These are phyloP conservation scores for Mimachlamys varia DNA, from an alignment of 2,888 invertebrate genomes.

Conservation along the genomic window DNA sequence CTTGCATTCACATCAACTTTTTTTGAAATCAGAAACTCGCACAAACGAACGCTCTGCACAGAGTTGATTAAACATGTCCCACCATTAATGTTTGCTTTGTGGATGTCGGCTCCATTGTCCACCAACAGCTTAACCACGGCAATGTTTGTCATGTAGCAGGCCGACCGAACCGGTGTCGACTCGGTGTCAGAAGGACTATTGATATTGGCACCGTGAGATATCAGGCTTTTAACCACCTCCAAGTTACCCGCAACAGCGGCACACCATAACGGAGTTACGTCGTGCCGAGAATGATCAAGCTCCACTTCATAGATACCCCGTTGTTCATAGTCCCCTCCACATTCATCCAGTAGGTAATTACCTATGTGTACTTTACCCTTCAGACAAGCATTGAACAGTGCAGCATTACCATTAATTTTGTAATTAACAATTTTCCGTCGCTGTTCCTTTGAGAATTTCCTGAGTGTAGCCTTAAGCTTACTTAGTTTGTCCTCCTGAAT, in stretches of 20 bases:
- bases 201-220: conserved; percentile 91
- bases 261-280: conserved; percentile 95
- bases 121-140: conserved; percentile 76
- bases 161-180: conserved; percentile 92
- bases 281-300: conserved; percentile 91
- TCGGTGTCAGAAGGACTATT: conserved; percentile 94
- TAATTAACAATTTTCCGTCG: conserved; percentile 59
- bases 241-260: conserved; percentile 94
- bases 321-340: conserved; percentile 93
- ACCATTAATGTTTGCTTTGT: conserved; percentile 93
- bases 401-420: conserved; percentile 69
- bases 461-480: conserved; percentile 61
- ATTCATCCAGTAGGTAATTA: conserved; percentile 91
- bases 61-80: conserved; percentile 97
- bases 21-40: conserved; percentile 89
- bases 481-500: conserved; percentile 66
- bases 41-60: conserved; percentile 92
- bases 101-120: conserved; percentile 83
- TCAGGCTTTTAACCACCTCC: conserved; percentile 89
- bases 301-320: conserved; percentile 87
- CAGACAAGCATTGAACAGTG: conserved; percentile 70
- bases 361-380: conserved; percentile 83
- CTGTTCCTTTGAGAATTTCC: conserved; percentile 59
- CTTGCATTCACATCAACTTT: conserved; percentile 93
- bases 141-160: conserved; percentile 90